Evolutionary conservation across 2,888 invertebrate genomes (phyloP).

Genomic region (Callyntrura sp.): DNA sequence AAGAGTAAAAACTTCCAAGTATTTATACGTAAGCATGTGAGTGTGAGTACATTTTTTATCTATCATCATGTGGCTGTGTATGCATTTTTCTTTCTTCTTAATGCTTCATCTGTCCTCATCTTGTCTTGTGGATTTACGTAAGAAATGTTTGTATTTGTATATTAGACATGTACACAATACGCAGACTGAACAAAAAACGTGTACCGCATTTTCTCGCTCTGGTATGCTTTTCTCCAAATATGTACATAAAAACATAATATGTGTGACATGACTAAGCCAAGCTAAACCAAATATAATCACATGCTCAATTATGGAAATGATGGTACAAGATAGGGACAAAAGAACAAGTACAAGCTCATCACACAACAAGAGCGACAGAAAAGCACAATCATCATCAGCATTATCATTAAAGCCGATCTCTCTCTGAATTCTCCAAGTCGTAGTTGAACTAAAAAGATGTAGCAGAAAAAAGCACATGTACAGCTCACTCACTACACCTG

Average conservation of each 20-base stretch:
- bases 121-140: too few species aligned
- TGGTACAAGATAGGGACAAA: conserved; percentile 24
- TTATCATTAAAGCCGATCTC: conserved; percentile 34
- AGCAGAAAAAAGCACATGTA: background rate
- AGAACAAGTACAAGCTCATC: conserved; percentile 49
- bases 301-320: conserved; percentile 66
- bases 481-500: background rate
- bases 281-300: conserved; percentile 48
- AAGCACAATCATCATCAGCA: conserved; percentile 21
- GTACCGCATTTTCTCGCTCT: conserved; percentile 18
- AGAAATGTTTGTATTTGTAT: too few species aligned
- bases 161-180: too few species aligned
- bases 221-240: conserved; percentile 59
- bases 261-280: conserved; percentile 55
- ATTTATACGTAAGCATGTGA: background rate
- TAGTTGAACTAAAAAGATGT: background rate
- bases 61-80: background rate
- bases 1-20: background rate
- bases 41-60: background rate
- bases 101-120: too few species aligned
- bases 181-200: background rate
- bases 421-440: background rate
- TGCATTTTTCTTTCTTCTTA: background rate
- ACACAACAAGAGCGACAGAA: conserved; percentile 12
- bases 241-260: conserved; percentile 56